Conservation (phyloP, 2,888 invertebrate species). For the Stenotaenia linearis region DNA sequence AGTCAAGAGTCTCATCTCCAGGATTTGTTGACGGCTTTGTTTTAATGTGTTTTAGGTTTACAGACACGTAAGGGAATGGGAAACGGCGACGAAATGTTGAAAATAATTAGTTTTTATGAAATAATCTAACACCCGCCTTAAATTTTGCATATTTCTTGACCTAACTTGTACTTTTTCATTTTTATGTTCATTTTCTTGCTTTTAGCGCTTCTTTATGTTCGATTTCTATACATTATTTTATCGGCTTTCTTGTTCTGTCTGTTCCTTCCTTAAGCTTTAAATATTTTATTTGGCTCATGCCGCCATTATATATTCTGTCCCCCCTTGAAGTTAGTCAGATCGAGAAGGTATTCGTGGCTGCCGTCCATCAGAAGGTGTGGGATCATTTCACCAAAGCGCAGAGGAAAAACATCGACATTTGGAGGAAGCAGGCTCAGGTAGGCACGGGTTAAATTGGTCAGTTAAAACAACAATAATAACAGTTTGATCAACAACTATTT, state of each 20-base stretch:
- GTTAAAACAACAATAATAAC: not conserved
- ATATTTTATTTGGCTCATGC: not conserved
- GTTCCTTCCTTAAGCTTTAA: not conserved
- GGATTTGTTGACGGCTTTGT: not conserved
- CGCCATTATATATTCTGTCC: constrained; percentile 35
- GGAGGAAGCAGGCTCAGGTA: constrained; percentile 96
- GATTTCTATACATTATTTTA: too few relatives aligned
- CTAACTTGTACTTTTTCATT: not conserved
- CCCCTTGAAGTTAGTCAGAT: constrained; percentile 86
- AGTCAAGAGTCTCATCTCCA: not conserved
- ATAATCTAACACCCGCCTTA: not conserved
- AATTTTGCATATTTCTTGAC: not conserved
- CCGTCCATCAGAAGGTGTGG: constrained; percentile 97
- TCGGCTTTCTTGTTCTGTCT: not conserved
- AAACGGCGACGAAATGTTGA: not conserved
- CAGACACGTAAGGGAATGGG: not conserved
- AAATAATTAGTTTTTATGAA: not conserved
- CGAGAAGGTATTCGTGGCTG: constrained; percentile 93
- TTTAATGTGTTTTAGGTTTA: not conserved
- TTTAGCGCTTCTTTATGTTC: not conserved
- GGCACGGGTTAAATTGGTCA: constrained; percentile 45
- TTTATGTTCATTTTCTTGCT: not conserved
- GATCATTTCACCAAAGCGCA: constrained; percentile 99
- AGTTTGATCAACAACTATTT: not conserved
- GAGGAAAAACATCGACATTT: constrained; percentile 95